Evolutionary conservation across 2,113 vertebrate genomes (phyloP).

Genomic region (Cyanocitta stelleri): DNA sequence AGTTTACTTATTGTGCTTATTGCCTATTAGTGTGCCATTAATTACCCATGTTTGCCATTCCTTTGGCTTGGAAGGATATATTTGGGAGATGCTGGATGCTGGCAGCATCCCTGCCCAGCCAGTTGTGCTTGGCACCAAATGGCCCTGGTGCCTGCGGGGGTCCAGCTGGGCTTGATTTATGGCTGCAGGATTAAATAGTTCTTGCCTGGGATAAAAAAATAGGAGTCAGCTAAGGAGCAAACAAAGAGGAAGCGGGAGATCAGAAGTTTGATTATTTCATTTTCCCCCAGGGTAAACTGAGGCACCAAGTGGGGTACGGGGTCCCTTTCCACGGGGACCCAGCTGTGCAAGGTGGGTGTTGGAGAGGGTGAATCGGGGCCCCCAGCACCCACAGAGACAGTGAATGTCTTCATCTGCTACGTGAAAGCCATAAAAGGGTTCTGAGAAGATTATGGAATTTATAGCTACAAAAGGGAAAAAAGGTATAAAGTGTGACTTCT

Average conservation of each 20-base stretch:
- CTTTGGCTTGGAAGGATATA: rapidly evolving
- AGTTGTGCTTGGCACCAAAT: neutral
- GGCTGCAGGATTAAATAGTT: rapidly evolving
- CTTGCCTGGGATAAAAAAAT: neutral
- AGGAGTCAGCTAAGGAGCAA: neutral
- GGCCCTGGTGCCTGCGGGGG: rapidly evolving
- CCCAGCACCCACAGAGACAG: neutral
- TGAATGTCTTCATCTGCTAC: conserved; percentile 12
- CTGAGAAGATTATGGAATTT: conserved; percentile 24
- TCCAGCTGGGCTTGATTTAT: rapidly evolving
- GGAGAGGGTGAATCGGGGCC: neutral
- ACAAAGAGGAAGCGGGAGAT: neutral
- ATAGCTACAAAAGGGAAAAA: conserved; percentile 22
- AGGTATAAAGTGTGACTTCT: conserved; percentile 2
- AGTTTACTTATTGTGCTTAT: rapidly evolving
- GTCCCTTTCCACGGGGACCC: neutral
- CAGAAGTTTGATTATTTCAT: neutral
- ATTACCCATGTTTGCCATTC: rapidly evolving
- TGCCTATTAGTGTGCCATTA: rapidly evolving
- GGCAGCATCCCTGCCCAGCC: neutral
- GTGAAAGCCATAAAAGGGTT: conserved; percentile 29
- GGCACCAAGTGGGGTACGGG: neutral
- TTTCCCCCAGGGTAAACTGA: neutral
- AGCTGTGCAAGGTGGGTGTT: neutral
- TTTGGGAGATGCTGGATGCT: rapidly evolving